Conservation (phyloP, 2,113 vertebrate genomes). For the Rhinogobius similis region DNA sequence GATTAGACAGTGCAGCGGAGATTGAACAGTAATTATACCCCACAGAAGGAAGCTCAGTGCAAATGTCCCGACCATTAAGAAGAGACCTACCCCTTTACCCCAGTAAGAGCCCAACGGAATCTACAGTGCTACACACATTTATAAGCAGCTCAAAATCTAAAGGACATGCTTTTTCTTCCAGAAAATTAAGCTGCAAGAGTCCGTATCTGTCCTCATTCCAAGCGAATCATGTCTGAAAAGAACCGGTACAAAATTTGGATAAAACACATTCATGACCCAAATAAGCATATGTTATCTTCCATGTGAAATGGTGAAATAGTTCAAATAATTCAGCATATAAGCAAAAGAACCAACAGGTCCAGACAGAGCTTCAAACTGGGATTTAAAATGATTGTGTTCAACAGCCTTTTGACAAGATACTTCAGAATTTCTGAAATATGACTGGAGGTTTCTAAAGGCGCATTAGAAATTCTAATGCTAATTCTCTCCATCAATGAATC, state of each 20-base stretch:
- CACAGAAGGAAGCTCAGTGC: slow-evolving; percentile 59
- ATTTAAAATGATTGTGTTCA: neutral
- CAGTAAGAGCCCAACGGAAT: slow-evolving; percentile 4
- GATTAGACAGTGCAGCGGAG: slow-evolving; percentile 59
- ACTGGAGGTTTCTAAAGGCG: slow-evolving; percentile 17
- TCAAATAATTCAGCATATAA: neutral
- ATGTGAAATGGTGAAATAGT: neutral
- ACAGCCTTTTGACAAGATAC: neutral
- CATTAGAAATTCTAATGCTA: slow-evolving; percentile 6
- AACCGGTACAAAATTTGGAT: neutral
- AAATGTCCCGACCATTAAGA: slow-evolving; percentile 32
- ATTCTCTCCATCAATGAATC: slow-evolving; percentile 19
- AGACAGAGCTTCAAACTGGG: neutral
- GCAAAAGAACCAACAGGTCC: neutral
- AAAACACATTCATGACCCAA: neutral
- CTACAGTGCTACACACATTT: neutral
- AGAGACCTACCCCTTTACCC: slow-evolving; percentile 23
- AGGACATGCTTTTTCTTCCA: slow-evolving; percentile 44
- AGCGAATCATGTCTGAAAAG: slow-evolving; percentile 7
- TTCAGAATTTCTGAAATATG: neutral
- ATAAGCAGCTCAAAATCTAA: slow-evolving; percentile 42
- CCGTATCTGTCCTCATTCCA: slow-evolving; percentile 30
- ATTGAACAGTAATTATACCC: slow-evolving; percentile 66
- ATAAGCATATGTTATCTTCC: neutral
- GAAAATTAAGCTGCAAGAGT: slow-evolving; percentile 41